These are phyloP conservation scores for Crypturellus undulatus DNA, from an alignment of 2,113 vertebrate genomes.

Conservation along the genomic window DNA sequence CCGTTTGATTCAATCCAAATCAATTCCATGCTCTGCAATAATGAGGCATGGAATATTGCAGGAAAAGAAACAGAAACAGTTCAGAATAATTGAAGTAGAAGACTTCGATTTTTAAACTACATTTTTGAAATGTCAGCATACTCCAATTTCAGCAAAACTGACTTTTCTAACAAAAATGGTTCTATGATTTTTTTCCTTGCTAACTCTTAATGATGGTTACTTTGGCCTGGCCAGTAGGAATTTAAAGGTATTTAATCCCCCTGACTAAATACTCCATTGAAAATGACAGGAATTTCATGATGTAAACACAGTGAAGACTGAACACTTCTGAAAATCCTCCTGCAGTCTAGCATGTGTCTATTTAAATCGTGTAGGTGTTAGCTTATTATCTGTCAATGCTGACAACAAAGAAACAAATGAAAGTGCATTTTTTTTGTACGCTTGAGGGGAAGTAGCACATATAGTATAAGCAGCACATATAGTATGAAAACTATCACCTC, in stretches of 20 bases:
- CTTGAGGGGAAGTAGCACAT: background rate
- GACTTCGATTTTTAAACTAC: background rate
- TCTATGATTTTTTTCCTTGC: background rate
- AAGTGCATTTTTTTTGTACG: background rate
- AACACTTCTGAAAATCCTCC: background rate
- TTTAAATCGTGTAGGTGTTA: background rate
- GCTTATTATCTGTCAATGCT: background rate
- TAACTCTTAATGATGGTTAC: background rate
- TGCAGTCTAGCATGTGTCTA: background rate
- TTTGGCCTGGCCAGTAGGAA: background rate
- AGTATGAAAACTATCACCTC: background rate
- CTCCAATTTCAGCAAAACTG: background rate
- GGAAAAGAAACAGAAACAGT: background rate
- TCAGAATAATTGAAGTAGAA: background rate
- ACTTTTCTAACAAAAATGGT: background rate
- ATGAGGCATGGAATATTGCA: background rate
- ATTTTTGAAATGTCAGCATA: background rate
- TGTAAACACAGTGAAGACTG: background rate
- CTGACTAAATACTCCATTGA: background rate
- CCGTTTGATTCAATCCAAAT: background rate
- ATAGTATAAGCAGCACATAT: background rate
- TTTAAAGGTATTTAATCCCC: background rate
- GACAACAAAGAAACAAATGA: background rate
- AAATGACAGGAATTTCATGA: background rate
- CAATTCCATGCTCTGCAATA: background rate